A percentile compares a stretch with the other conserved stretches of the same genome.
Conservation (phyloP, 2,888 invertebrate genomes). For the Drosophila yooni region DNA sequence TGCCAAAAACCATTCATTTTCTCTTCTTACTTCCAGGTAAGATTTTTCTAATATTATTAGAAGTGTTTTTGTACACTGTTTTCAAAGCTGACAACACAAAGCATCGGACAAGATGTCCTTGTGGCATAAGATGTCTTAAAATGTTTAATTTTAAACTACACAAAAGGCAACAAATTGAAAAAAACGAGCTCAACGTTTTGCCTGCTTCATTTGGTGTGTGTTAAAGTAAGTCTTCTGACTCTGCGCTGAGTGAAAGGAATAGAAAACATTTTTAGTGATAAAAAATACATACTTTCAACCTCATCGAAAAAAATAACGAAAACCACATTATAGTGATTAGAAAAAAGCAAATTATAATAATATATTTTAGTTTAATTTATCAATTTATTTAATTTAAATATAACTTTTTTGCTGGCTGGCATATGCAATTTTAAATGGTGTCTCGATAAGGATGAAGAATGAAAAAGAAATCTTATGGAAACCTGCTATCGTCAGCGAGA, state of each 20-base stretch:
- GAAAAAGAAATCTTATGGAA: not conserved
- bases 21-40: accelerated
- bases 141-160: not conserved
- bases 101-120: not conserved
- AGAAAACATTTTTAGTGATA: not conserved
- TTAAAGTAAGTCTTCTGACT: not conserved
- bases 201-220: not conserved
- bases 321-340: too few relatives aligned
- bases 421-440: not conserved
- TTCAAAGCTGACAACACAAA: not conserved
- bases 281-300: not conserved
- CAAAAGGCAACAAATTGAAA: not conserved
- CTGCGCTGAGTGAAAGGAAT: not conserved
- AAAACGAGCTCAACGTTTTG: not conserved
- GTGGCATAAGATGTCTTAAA: not conserved
- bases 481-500: not conserved
- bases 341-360: not conserved
- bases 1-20: not conserved
- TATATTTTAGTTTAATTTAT: not conserved
- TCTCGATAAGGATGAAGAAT: not conserved
- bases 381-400: not conserved
- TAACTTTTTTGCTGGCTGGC: not conserved
- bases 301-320: not conserved
- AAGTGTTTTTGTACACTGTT: not conserved
- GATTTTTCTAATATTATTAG: not conserved